Percentiles rank a stretch among this genome's conserved stretches.
Conservation (phyloP, 2,888 invertebrate species). For the Agrochola macilenta region DNA sequence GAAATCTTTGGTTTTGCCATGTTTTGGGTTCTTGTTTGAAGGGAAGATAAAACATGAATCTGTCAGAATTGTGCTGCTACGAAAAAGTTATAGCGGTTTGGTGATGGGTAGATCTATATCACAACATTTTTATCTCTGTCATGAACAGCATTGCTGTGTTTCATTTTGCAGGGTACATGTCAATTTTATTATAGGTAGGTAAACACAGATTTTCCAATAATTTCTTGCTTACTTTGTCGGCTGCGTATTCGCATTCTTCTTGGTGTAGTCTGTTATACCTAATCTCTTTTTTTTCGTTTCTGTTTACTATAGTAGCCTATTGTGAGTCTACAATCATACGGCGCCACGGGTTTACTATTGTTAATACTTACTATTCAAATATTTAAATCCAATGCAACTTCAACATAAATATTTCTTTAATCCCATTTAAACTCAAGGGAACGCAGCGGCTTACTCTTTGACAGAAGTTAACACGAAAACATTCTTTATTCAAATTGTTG, state of each 20-base stretch:
- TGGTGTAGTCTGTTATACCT: neutral
- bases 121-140: neutral
- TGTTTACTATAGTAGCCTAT: slow-evolving; percentile 17
- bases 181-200: neutral
- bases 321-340: slow-evolving; percentile 34
- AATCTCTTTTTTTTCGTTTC: neutral
- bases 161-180: neutral
- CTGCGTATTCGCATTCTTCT: neutral
- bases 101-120: neutral
- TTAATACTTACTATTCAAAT: slow-evolving; percentile 14
- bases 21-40: neutral
- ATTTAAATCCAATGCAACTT: slow-evolving; percentile 27
- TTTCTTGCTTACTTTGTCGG: neutral
- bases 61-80: neutral
- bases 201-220: neutral
- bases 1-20: neutral
- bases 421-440: slow-evolving; percentile 41
- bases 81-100: neutral
- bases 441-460: slow-evolving; percentile 35
- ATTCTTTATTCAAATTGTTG: slow-evolving; percentile 32
- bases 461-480: slow-evolving; percentile 36
- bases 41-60: neutral
- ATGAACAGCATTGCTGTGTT: neutral
- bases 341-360: slow-evolving; percentile 39
- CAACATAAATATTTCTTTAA: slow-evolving; percentile 44